Conservation (phyloP, 2,797 vertebrate species). For the Arrhamphus sclerolepis region DNA sequence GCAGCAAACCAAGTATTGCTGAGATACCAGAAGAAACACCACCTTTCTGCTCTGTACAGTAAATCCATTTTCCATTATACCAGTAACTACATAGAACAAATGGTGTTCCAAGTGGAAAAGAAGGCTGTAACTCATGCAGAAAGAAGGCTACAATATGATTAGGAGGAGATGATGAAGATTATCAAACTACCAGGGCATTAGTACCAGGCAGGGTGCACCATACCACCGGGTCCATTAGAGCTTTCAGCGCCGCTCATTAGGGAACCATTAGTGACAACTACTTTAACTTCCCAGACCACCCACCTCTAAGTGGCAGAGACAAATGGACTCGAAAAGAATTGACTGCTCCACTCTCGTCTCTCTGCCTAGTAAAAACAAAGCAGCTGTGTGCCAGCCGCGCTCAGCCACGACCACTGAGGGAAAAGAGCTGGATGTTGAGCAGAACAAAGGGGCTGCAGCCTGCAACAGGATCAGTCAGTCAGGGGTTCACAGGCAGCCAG, state of each 20-base stretch:
- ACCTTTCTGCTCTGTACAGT: neutral
- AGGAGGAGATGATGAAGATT: slow-evolving; percentile 46
- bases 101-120: slow-evolving; percentile 12
- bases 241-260: slow-evolving; percentile 63
- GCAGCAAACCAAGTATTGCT: neutral
- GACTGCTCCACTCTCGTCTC: slow-evolving; percentile 28
- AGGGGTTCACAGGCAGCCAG: slow-evolving; percentile 51
- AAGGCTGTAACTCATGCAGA: slow-evolving; percentile 25
- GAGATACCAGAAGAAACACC: slow-evolving; percentile 16
- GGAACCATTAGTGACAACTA: slow-evolving; percentile 68
- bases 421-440: slow-evolving; percentile 20
- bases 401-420: neutral
- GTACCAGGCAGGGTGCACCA: slow-evolving; percentile 50
- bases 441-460: slow-evolving; percentile 51
- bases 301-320: slow-evolving; percentile 64
- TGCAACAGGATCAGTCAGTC: slow-evolving; percentile 59
- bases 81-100: slow-evolving; percentile 6
- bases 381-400: slow-evolving; percentile 48
- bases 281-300: slow-evolving; percentile 67
- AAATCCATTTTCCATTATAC: slow-evolving; percentile 32
- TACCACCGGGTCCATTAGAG: slow-evolving; percentile 63
- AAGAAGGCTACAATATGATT: slow-evolving; percentile 60
- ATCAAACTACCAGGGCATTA: slow-evolving; percentile 66
- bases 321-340: slow-evolving; percentile 51
- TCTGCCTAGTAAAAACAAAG: slow-evolving; percentile 42